phyloP scores from a whole-genome alignment of 2,888 invertebrate genomes.

The Bibio marci region DNA sequence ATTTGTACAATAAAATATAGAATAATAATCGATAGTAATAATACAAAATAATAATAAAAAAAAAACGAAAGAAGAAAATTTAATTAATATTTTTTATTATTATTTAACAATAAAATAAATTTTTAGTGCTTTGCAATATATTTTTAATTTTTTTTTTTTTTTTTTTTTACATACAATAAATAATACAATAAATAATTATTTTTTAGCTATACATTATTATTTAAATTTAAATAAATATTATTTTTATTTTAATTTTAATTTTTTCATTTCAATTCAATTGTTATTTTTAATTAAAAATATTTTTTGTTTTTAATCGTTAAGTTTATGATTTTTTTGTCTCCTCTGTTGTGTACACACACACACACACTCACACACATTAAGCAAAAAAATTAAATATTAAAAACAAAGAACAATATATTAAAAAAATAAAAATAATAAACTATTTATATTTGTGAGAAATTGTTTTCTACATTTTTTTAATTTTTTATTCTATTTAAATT shows the following conservation, averaged over 20 bases:
- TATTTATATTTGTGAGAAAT: too few relatives aligned
- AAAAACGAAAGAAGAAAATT: too few relatives aligned
- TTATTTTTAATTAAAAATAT: not conserved
- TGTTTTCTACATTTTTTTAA: too few relatives aligned
- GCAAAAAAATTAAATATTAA: not conserved
- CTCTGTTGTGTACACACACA: not conserved
- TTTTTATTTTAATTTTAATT: not conserved
- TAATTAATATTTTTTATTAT: too few relatives aligned
- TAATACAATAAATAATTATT: not conserved
- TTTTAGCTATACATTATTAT: too few relatives aligned
- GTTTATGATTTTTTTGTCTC: too few relatives aligned
- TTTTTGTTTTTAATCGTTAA: not conserved
- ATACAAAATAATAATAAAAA: too few relatives aligned
- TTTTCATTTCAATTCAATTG: not conserved
- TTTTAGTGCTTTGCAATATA: not conserved
- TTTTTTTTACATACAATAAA: not conserved
- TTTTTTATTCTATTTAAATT: too few relatives aligned
- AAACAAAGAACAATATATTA: not conserved
- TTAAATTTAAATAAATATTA: too few relatives aligned
- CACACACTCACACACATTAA: not conserved
- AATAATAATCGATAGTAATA: too few relatives aligned
- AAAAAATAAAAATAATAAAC: too few relatives aligned
- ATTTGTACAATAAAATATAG: too few relatives aligned
- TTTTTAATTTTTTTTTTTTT: slow-evolving; percentile 1
- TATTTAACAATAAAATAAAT: not conserved